These are phyloP conservation scores for Drosophila albomicans DNA, from an alignment of 1,140 invertebrate species.

Conservation along the genomic window DNA sequence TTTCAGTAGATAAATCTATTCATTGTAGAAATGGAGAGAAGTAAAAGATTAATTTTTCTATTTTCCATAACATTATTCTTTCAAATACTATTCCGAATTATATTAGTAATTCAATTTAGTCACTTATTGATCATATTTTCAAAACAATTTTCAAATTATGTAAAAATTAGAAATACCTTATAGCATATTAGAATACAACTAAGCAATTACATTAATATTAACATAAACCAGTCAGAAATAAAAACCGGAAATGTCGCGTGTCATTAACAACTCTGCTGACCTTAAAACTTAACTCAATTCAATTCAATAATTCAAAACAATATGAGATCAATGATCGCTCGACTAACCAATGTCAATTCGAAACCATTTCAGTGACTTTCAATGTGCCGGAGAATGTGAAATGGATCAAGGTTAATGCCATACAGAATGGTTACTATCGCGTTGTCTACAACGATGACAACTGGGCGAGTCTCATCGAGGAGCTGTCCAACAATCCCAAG, in stretches of 20 bases:
- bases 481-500: slow-evolving; percentile 89
- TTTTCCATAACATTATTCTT: no score
- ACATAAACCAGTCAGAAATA: not conserved
- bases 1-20: no score
- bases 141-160: no score
- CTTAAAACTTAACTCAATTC: not conserved
- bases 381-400: slow-evolving; percentile 87
- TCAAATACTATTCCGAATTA: no score
- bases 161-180: no score
- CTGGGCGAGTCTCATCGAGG: slow-evolving; percentile 90
- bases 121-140: no score
- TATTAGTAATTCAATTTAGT: no score
- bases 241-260: not conserved
- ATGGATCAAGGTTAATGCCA: slow-evolving; percentile 95
- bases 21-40: no score
- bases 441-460: slow-evolving; percentile 93
- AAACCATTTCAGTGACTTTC: slow-evolving; percentile 87
- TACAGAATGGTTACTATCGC: slow-evolving; percentile 94
- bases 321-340: not conserved
- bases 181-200: no score
- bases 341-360: not conserved
- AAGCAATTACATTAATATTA: no score
- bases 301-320: not conserved
- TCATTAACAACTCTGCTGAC: not conserved
- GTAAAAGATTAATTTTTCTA: no score